phyloP scores from a whole-genome alignment of 2,113 vertebrate genomes.

The Falcunculus frontatus region DNA sequence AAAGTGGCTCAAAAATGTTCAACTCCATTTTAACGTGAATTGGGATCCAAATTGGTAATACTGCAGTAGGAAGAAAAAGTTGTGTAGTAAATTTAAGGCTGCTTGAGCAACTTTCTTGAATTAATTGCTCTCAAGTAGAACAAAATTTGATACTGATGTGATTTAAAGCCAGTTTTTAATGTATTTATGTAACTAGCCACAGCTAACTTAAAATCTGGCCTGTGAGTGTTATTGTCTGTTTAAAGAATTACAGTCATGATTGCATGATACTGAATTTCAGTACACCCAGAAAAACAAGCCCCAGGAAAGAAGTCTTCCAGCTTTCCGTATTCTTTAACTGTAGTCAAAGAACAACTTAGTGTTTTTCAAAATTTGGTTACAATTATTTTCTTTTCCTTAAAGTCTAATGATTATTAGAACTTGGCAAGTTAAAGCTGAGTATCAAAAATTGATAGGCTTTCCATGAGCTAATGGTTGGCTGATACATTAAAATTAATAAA shows the following conservation, averaged over 20 bases:
- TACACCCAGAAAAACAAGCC: neutral
- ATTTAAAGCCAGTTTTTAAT: neutral
- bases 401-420: neutral
- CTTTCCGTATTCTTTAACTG: neutral
- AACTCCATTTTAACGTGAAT: neutral
- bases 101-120: neutral
- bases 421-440: neutral
- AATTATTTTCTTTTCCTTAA: neutral
- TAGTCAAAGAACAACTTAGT: neutral
- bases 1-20: neutral
- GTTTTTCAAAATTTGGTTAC: neutral
- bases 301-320: neutral
- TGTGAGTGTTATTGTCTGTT: neutral
- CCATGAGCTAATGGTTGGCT: neutral
- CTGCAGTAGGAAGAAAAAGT: neutral
- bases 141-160: neutral
- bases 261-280: neutral
- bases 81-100: neutral
- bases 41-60: neutral
- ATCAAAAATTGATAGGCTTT: neutral
- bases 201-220: neutral
- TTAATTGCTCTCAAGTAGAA: neutral
- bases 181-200: neutral
- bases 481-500: neutral
- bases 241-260: neutral